A percentile compares a stretch with the other conserved stretches of the same genome.
Evolutionary conservation across 2,113 vertebrate species (phyloP).

Genomic region (Cololabis saira): DNA sequence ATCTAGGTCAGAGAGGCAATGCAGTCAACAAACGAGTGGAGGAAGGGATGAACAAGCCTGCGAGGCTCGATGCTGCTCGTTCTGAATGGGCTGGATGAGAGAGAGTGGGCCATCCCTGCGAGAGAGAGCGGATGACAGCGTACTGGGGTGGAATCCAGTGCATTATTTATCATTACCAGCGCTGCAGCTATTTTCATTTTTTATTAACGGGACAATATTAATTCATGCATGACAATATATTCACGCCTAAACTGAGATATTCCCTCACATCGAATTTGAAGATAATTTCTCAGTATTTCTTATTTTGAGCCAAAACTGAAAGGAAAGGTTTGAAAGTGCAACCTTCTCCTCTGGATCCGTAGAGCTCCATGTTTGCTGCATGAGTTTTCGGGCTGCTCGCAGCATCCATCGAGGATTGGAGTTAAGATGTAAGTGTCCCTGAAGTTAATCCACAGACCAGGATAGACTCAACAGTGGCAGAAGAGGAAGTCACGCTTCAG

Average conservation of each 20-base stretch:
- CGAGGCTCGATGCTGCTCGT: slow-evolving; percentile 34
- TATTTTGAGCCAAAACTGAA: not conserved
- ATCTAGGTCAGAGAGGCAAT: slow-evolving; percentile 75
- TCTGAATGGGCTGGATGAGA: slow-evolving; percentile 47
- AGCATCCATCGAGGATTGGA: too few relatives aligned
- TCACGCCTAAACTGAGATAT: not conserved
- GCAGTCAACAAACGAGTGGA: slow-evolving; percentile 59
- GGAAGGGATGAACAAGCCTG: slow-evolving; percentile 55
- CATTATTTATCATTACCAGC: slow-evolving; percentile 1
- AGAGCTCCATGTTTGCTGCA: too few relatives aligned
- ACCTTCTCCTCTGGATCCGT: too few relatives aligned
- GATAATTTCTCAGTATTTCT: not conserved
- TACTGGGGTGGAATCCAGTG: not conserved
- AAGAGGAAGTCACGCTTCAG: too few relatives aligned
- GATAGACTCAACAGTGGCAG: too few relatives aligned
- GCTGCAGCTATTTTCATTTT: slow-evolving; percentile 9
- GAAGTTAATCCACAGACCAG: too few relatives aligned
- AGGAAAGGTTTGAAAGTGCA: not conserved
- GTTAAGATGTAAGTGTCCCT: too few relatives aligned
- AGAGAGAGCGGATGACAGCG: slow-evolving; percentile 1
- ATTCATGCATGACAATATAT: slow-evolving; percentile 1
- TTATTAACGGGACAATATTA: not conserved
- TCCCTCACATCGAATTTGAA: not conserved
- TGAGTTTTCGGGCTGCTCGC: too few relatives aligned
- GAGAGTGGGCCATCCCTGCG: slow-evolving; percentile 15